These are phyloP conservation scores for Cherax destructor DNA, from an alignment of 1,140 invertebrate species.

Conservation along the genomic window DNA sequence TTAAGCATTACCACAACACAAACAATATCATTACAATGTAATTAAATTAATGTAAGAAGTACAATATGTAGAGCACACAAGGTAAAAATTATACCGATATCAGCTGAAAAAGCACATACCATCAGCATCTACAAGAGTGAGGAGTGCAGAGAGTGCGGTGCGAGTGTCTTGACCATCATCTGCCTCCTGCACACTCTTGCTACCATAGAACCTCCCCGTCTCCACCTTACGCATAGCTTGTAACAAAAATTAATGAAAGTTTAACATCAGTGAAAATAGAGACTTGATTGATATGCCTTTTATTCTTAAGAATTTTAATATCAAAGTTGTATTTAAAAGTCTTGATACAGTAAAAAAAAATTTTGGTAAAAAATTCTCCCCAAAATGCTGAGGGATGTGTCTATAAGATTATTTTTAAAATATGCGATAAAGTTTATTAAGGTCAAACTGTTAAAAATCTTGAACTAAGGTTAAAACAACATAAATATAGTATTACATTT, in stretches of 20 bases:
- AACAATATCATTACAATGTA: not conserved
- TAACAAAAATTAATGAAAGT: not conserved
- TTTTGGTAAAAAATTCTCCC: too few relatives aligned
- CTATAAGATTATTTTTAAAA: too few relatives aligned
- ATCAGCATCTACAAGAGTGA: conserved; percentile 49
- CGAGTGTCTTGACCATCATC: conserved; percentile 48
- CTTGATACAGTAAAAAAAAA: too few relatives aligned
- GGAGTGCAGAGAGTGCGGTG: conserved; percentile 45
- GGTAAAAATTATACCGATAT: not conserved
- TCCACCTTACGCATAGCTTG: conserved; percentile 58
- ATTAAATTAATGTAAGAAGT: not conserved
- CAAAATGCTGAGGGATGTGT: too few relatives aligned
- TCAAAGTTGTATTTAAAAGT: too few relatives aligned
- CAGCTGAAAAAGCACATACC: not conserved
- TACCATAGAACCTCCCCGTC: conserved; percentile 54
- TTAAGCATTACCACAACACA: too few relatives aligned
- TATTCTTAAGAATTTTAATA: too few relatives aligned
- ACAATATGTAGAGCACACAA: not conserved
- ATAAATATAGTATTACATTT: too few relatives aligned
- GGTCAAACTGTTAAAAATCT: too few relatives aligned
- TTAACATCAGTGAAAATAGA: not conserved
- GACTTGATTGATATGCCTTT: too few relatives aligned
- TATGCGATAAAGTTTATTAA: too few relatives aligned
- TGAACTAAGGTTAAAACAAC: too few relatives aligned
- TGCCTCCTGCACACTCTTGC: conserved; percentile 56